Conservation (phyloP, 2,797 vertebrate genomes). For the Apodemus agrarius region DNA sequence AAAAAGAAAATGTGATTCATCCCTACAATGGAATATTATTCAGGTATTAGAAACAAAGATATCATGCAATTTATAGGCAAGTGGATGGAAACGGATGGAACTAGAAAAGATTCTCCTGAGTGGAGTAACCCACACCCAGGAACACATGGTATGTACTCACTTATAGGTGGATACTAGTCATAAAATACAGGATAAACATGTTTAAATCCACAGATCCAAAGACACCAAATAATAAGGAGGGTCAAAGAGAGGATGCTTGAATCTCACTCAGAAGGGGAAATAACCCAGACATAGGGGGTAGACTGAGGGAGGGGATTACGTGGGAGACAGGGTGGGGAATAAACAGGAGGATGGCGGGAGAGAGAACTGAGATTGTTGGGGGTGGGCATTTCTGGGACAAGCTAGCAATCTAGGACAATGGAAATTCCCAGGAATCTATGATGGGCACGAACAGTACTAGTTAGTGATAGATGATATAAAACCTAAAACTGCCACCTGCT, state of each 20-base stretch:
- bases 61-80: background rate
- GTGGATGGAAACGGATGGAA: background rate
- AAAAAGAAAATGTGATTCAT: background rate
- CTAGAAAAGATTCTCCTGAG: background rate
- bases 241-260: background rate
- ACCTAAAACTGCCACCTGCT: background rate
- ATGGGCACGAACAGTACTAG: background rate
- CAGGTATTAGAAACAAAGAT: background rate
- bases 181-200: background rate
- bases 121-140: background rate
- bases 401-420: background rate
- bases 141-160: background rate
- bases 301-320: background rate
- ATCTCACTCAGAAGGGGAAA: background rate
- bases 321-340: background rate
- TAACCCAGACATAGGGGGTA: background rate
- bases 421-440: background rate
- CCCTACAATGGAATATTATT: background rate
- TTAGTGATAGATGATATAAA: background rate
- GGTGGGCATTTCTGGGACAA: background rate
- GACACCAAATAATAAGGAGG: background rate
- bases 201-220: background rate
- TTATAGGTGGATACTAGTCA: background rate
- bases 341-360: background rate
- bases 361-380: background rate